Evolutionary conservation across 2,797 vertebrate species (phyloP).

Genomic region (Platyrinchus mystaceus): DNA sequence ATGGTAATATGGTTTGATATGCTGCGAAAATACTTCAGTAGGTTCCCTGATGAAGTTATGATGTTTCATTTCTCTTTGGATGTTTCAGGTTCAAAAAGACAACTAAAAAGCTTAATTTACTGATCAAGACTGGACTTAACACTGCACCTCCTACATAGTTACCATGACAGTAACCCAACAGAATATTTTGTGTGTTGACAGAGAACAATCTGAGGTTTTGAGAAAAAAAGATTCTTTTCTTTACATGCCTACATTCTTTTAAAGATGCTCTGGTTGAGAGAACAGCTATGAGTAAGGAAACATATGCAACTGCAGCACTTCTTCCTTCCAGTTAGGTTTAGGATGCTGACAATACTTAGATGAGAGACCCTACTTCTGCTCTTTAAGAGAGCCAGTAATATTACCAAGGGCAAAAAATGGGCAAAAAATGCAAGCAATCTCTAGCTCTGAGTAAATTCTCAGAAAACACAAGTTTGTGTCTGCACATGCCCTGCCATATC

Average conservation of each 20-base stretch:
- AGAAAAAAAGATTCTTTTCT: not conserved
- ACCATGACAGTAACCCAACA: not conserved
- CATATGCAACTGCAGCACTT: accelerated
- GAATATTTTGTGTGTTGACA: not conserved
- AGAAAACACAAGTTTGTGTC: not conserved
- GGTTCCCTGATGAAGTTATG: not conserved
- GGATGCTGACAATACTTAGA: not conserved
- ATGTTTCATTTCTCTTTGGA: not conserved
- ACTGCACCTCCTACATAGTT: not conserved
- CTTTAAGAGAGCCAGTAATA: not conserved
- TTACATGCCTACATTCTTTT: not conserved
- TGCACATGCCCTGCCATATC: not conserved
- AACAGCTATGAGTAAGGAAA: not conserved
- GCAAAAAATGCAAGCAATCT: not conserved
- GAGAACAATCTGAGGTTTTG: not conserved
- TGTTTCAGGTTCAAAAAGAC: not conserved
- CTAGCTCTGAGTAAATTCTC: not conserved
- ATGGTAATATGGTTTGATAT: not conserved
- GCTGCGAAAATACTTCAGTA: not conserved
- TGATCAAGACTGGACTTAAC: not conserved
- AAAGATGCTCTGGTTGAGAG: not conserved
- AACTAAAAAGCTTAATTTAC: not conserved
- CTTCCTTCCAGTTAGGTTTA: not conserved
- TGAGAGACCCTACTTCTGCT: not conserved
- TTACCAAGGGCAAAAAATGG: not conserved